Evolutionary conservation across 64 coral and sea anemone genomes (phyloP), one percentile per base, ranked within the genome.

Genomic region (Acropora tenuis): DNA sequence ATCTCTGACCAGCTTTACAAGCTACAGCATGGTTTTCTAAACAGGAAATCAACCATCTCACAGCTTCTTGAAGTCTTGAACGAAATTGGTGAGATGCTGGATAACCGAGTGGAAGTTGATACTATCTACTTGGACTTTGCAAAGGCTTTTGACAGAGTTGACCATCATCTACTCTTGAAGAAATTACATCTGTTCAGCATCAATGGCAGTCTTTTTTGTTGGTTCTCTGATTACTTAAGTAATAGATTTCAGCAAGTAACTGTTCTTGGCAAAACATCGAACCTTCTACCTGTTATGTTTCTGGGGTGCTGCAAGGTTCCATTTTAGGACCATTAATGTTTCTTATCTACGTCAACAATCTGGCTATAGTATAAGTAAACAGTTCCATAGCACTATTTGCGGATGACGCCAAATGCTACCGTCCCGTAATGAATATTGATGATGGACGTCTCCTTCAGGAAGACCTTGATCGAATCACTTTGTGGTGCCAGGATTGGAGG

Each of bases 381-480:
- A 63, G 59, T 63, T 63, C 59, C 59, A 63, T 63, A 63, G 59
- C 59, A 63, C 59, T 63, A 15, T 63, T 63, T 63, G 8, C 12
- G 59, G 59, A 63, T 63, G 15, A 63, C 59, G 15, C 59, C 59
- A 63, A 63, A 63, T 63, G 59, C 1, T 47, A 43, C 40, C 41
- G 17, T 43, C 46, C 74, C 46, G 46, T 47, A 76, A 76, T 76
- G 74, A 47, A 1, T 76, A 76, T 76, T 47, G 0, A 47, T 76
- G 40, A 76, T 43, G 41, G 46, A 47, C 46, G 40, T 63, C 59
- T 55, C 9, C 52, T 55, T 55, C 52, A 55, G 52, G 52, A 55
- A 55, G 52, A 55, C 52, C 72, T 43, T 74, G 72, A 74, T 74
- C 72, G 72, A 74, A 74, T 74, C 72, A 74, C 72, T 74, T 74